Evolutionary conservation across 2,797 vertebrate species (phyloP), one percentile per base, ranked within the genome.

Genomic region (Pyrocephalus nanus): DNA sequence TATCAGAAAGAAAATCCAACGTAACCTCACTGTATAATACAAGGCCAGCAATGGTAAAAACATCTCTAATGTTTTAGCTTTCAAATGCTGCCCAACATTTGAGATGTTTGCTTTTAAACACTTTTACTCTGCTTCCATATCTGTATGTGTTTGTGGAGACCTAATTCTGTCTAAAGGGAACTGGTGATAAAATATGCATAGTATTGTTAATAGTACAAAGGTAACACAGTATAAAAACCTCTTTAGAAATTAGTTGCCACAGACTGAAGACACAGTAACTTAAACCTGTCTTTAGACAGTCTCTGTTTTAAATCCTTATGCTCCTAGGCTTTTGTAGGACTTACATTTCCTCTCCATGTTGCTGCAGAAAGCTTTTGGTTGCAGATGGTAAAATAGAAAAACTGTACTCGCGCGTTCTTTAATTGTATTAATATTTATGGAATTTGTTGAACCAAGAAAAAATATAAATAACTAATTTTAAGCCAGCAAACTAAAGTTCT

Each of bases 121-220:
- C 38, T 78, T 88, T 32, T 13, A 38, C n/a, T 91, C 14, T n/a
- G 8, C 65, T 96, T 94, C 74, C 53, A 74, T 53, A 69, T 94
- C 42, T 38, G 65, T 77, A 18, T 3, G 6, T 92, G 82, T 90
- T 92, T 93, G 43, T 90, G 51, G 66, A 96, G 95, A 90, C 95
- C 95, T 81, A 93, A 76, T 96, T 96, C 79, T 93, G 91, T 96
- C 93, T 95, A 88, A 94, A 94, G 15, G 66, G 61, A 92, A 91
- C 58, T 36, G 50, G 69, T 81, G 79, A 86, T 97, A 91, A 96
- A 96, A 95, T 92, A 93, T 92, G 85, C 64, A 76, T 76, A 22
- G 70, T 76, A 94, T 90, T 94, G 83, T 95, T 96, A 95, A 92
- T 92, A 73, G 67, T 34, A 79, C 62, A 81, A 88, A 88, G 73